Evolutionary conservation across 2,113 vertebrate genomes (phyloP).

Genomic region (Felis catus): F.catus_Fca126_mat1.0 CM031422.1:13117501-13118000

Average conservation of each 20-base stretch:
- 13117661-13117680: not conserved
- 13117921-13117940: not conserved
- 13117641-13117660: slow-evolving; percentile 42
- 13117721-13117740: not conserved
- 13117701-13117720: slow-evolving; percentile 9
- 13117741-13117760: slow-evolving; percentile 25
- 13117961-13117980: not conserved
- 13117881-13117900: not conserved
- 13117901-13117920: not conserved
- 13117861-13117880: not conserved
- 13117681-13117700: not conserved
- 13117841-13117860: not conserved
- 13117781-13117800: not conserved
- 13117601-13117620: not conserved
- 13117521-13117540: slow-evolving; percentile 44
- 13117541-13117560: slow-evolving; percentile 51
- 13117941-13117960: fast-evolving
- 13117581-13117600: not conserved
- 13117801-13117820: not conserved
- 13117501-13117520: slow-evolving; percentile 7
- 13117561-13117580: not conserved
- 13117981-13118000: not conserved
- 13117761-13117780: not conserved
- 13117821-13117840: not conserved
- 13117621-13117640: not conserved